Evolutionary conservation across 2,113 vertebrate species (phyloP).

Genomic region (Numida meleagris): DNA sequence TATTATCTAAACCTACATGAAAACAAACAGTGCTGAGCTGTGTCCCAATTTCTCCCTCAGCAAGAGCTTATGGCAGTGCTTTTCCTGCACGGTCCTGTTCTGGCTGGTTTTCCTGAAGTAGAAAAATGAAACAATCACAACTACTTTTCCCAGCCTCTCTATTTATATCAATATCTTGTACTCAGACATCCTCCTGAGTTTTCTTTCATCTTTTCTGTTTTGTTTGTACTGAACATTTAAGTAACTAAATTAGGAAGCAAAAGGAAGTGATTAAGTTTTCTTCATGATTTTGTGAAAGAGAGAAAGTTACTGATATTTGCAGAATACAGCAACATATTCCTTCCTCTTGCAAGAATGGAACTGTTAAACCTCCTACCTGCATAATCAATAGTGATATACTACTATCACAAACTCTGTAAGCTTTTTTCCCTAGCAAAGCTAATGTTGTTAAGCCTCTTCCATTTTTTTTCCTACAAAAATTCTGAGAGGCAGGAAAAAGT

Average conservation of each 20-base stretch:
- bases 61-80: conserved; percentile 47
- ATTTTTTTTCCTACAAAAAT: not conserved
- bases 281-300: not conserved
- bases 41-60: conserved; percentile 55
- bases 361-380: not conserved
- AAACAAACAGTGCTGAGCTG: conserved; percentile 60
- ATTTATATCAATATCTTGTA: conserved; percentile 33
- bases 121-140: not conserved
- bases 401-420: not conserved
- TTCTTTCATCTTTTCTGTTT: conserved; percentile 9
- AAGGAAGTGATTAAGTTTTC: conserved; percentile 7
- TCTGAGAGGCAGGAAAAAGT: not conserved
- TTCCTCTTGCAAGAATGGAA: not conserved
- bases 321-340: not conserved
- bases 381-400: not conserved
- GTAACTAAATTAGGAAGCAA: conserved; percentile 20
- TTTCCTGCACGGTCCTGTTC: conserved; percentile 19
- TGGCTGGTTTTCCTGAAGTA: not conserved
- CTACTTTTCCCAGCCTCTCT: not conserved
- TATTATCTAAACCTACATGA: conserved; percentile 48
- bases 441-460: not conserved
- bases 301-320: not conserved
- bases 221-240: conserved; percentile 16
- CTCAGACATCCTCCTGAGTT: not conserved
- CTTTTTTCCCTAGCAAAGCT: not conserved